phyloP scores from a whole-genome alignment of 2,888 invertebrate genomes.

The Siphlonurus alternatus region DNA sequence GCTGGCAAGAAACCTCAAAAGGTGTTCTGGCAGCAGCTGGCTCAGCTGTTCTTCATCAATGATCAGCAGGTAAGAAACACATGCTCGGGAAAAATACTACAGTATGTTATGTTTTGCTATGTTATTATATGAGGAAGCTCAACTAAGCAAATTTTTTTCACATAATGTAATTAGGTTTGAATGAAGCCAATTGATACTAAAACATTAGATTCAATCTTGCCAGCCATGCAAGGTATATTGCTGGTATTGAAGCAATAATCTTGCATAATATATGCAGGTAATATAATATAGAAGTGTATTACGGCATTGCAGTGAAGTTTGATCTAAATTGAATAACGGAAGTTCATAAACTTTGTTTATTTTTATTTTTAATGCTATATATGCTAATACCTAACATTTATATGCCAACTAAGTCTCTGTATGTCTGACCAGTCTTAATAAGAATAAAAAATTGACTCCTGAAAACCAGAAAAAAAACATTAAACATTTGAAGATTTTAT shows the following conservation, averaged over 20 bases:
- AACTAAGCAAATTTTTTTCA: neutral
- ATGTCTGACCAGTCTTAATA: too few species aligned
- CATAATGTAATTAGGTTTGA: neutral
- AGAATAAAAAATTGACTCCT: too few species aligned
- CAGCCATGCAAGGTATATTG: too few species aligned
- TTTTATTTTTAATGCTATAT: neutral
- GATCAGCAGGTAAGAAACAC: slow-evolving; percentile 33
- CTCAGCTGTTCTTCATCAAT: slow-evolving; percentile 42
- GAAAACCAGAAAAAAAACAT: too few species aligned
- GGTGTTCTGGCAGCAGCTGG: slow-evolving; percentile 39
- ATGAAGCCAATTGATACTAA: neutral
- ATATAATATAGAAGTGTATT: too few species aligned
- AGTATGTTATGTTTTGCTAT: neutral
- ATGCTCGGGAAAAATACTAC: neutral
- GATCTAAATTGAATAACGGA: too few species aligned
- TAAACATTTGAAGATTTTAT: too few species aligned
- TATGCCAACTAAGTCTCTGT: too few species aligned
- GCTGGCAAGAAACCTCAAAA: slow-evolving; percentile 27
- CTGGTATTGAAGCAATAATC: too few species aligned
- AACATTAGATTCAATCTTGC: neutral
- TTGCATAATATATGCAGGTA: too few species aligned
- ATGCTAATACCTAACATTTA: too few species aligned
- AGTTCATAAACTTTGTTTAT: neutral
- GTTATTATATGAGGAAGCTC: neutral
- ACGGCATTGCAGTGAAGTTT: too few species aligned